phyloP scores from a whole-genome alignment of 2,113 vertebrate genomes.

The Phalacrocorax pelagicus region DNA sequence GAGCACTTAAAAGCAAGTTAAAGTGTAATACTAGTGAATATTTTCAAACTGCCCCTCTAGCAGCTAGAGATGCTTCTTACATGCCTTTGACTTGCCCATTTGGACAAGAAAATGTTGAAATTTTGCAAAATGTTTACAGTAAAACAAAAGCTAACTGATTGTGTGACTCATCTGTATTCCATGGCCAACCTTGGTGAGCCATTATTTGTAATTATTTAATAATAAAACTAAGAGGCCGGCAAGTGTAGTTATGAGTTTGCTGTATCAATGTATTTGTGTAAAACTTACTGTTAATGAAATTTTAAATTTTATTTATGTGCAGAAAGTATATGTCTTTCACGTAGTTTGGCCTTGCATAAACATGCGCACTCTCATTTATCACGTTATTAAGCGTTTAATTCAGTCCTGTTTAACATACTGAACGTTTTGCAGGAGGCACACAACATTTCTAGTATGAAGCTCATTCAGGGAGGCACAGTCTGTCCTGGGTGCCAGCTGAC shows the following conservation, averaged over 20 bases:
- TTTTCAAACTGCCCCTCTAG: not conserved
- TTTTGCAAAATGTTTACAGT: not conserved
- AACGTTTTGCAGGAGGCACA: not conserved
- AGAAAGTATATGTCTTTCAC: not conserved
- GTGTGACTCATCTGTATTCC: not conserved
- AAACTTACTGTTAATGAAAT: not conserved
- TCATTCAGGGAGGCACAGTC: not conserved
- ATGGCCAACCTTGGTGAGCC: not conserved
- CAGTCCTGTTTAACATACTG: not conserved
- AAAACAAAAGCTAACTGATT: not conserved
- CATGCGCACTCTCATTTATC: not conserved
- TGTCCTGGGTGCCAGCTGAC: not conserved
- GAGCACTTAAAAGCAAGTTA: not conserved
- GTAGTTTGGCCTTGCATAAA: not conserved
- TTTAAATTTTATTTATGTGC: not conserved
- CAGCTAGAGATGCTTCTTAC: not conserved
- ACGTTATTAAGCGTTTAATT: not conserved
- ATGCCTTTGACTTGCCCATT: not conserved
- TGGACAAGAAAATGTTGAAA: not conserved
- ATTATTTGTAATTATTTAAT: not conserved
- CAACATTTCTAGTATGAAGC: not conserved
- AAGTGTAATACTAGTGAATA: not conserved
- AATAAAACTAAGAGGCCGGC: not conserved
- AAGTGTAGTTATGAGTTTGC: not conserved
- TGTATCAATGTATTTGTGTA: accelerated